These are phyloP conservation scores for Brienomyrus brachyistius DNA, from an alignment of 2,113 vertebrate species.

Conservation along the genomic window DNA sequence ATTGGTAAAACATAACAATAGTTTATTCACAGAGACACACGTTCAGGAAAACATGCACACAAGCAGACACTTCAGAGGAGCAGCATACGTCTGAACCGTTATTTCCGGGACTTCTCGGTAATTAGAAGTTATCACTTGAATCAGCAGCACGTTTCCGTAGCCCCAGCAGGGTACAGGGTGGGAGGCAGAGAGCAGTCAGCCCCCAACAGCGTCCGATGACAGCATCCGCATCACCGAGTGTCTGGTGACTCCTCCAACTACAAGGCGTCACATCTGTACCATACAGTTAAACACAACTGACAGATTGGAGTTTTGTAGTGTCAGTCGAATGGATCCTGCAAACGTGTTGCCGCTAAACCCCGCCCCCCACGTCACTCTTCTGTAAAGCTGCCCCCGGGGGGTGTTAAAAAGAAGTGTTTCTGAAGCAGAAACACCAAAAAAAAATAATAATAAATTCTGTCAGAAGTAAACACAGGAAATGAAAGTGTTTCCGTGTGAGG, in stretches of 20 bases:
- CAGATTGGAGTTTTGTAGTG: background rate
- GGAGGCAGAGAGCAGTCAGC: background rate
- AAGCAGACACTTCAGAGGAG: background rate
- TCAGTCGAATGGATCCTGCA: background rate
- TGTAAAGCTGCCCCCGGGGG: constrained; percentile 25
- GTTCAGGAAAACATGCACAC: background rate
- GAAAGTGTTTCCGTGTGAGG: background rate
- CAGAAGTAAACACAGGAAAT: background rate
- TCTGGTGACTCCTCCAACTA: background rate
- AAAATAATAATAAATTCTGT: background rate
- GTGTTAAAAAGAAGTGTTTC: background rate
- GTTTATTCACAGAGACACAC: background rate
- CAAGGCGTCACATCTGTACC: background rate
- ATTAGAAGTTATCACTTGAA: constrained; percentile 1
- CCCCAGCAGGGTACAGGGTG: background rate
- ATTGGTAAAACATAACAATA: background rate
- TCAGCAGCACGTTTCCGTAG: background rate
- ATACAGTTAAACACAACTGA: background rate
- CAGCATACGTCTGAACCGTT: background rate
- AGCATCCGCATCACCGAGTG: background rate
- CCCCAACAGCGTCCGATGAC: background rate
- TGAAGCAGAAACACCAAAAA: background rate
- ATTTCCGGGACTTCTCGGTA: background rate
- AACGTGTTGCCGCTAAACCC: background rate
- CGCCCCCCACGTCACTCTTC: constrained; percentile 32